Percentiles rank a stretch among this genome's conserved stretches.
phyloP scores from a whole-genome alignment of 2,888 invertebrate species.

The Caenorhabditis afra region DNA sequence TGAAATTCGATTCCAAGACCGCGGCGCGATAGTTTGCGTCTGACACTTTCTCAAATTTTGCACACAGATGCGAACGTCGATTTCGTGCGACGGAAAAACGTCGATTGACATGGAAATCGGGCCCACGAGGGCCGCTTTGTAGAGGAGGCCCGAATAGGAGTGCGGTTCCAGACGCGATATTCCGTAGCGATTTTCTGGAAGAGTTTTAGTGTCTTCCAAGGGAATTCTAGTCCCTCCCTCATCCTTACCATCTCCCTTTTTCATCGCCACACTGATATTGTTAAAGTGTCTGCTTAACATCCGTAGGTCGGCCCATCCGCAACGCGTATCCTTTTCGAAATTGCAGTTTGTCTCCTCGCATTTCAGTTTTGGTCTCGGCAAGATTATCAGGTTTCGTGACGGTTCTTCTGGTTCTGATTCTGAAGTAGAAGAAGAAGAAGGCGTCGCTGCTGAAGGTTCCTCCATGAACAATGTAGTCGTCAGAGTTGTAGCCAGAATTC shows the following conservation, averaged over 20 bases:
- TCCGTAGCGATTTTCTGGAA: constrained; percentile 71
- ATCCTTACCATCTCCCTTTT: constrained; percentile 63
- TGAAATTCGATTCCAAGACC: constrained; percentile 72
- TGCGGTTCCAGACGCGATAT: constrained; percentile 64
- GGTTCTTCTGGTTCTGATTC: background rate
- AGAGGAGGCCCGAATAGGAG: constrained; percentile 68
- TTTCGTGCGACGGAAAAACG: constrained; percentile 68
- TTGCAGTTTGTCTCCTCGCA: constrained; percentile 52
- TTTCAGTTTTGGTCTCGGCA: constrained; percentile 16
- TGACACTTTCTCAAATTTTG: constrained; percentile 68
- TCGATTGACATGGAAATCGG: constrained; percentile 70
- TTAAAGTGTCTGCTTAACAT: constrained; percentile 67
- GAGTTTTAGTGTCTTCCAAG: too few relatives aligned
- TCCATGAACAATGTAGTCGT: constrained; percentile 20
- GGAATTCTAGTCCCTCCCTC: too few relatives aligned
- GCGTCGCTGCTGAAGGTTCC: background rate
- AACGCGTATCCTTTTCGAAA: constrained; percentile 58
- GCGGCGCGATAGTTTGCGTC: constrained; percentile 61
- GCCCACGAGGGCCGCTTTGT: constrained; percentile 49
- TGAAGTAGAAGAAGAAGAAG: too few relatives aligned
- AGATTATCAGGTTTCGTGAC: constrained; percentile 24
- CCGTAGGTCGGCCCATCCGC: constrained; percentile 69
- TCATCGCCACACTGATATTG: constrained; percentile 71
- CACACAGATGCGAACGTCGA: constrained; percentile 72
- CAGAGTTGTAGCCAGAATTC: background rate